phyloP scores from a whole-genome alignment of 2,888 invertebrate species.

The Epicampocera succincta region DNA sequence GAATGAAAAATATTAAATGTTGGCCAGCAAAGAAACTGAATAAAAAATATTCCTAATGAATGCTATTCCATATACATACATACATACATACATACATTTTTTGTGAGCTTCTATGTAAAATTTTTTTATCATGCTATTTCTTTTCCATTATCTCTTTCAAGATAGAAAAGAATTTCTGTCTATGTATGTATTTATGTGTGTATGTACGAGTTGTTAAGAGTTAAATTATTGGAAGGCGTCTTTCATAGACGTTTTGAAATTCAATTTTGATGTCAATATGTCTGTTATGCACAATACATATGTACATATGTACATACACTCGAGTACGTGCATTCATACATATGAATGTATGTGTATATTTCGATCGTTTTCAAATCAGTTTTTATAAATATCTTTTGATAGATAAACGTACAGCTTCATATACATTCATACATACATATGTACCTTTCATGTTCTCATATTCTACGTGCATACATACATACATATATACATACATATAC shows the following conservation, averaged over 20 bases:
- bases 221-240: conserved; percentile 29
- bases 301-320: no score
- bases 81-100: conserved; percentile 24
- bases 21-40: conserved; percentile 47
- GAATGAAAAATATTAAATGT: conserved; percentile 41
- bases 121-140: conserved; percentile 37
- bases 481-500: no score
- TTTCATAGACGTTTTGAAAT: conserved; percentile 33
- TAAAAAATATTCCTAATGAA: conserved; percentile 65
- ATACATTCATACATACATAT: no score
- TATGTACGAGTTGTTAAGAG: conserved; percentile 8
- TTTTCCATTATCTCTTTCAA: conserved; percentile 13
- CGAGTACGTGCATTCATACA: no score
- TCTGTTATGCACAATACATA: conserved; percentile 37
- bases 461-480: no score
- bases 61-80: conserved; percentile 33
- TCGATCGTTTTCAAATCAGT: conserved; percentile 30
- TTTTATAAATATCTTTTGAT: conserved; percentile 26
- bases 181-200: not conserved
- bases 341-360: no score
- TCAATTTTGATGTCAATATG: conserved; percentile 65
- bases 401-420: conserved; percentile 3
- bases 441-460: no score
- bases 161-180: not conserved
- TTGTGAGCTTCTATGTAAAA: conserved; percentile 46